phyloP scores from a whole-genome alignment of 1,140 invertebrate genomes.

The Atta cephalotes region DNA sequence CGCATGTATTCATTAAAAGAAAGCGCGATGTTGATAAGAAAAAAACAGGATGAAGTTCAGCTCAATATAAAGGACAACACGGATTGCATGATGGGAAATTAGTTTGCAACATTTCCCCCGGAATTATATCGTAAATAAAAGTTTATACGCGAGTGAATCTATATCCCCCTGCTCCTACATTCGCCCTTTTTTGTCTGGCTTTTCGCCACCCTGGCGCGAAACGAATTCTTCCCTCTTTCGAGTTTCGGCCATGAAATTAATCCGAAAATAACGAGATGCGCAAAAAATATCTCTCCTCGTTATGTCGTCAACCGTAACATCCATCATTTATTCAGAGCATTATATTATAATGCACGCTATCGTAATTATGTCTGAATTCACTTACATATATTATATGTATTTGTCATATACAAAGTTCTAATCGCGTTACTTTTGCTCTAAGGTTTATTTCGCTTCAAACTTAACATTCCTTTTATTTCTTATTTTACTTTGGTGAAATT shows the following conservation, averaged over 20 bases:
- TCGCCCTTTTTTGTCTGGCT: conserved; percentile 20
- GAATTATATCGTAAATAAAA: conserved; percentile 83
- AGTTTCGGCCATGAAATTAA: conserved; percentile 65
- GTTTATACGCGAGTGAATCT: conserved; percentile 70
- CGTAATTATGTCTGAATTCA: conserved; percentile 44
- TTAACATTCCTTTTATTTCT: not conserved
- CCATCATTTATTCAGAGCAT: conserved; percentile 43
- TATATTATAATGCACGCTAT: not conserved
- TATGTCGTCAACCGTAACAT: conserved; percentile 6
- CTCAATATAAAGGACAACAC: conserved; percentile 36
- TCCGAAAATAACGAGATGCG: conserved; percentile 71
- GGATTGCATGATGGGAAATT: conserved; percentile 76
- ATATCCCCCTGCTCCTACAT: not conserved
- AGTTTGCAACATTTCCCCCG: conserved; percentile 80
- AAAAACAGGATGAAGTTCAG: conserved; percentile 22
- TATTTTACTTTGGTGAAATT: not conserved
- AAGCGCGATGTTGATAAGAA: conserved; percentile 26
- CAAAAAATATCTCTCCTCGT: conserved; percentile 28
- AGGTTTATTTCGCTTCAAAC: not conserved
- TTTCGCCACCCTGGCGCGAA: conserved; percentile 14
- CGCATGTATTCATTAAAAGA: conserved; percentile 50
- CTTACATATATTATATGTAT: not conserved
- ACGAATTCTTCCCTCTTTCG: conserved; percentile 61
- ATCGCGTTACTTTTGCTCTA: not conserved
- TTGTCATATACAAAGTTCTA: not conserved